phyloP scores from a whole-genome alignment of 1,140 invertebrate genomes.

The Atta colombica region DNA sequence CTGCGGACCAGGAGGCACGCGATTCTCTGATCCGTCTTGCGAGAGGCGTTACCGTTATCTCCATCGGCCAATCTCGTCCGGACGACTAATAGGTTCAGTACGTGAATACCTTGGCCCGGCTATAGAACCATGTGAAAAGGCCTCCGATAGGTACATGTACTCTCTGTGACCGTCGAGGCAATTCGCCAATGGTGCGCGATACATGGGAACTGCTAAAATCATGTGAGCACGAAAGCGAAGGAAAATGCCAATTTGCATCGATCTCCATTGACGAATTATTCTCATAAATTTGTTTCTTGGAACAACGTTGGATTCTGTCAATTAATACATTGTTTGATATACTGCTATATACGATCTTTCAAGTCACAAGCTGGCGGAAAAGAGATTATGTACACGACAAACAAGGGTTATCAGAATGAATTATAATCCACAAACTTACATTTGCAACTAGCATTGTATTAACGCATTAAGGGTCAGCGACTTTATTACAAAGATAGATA shows the following conservation, averaged over 20 bases:
- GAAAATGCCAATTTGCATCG: neutral
- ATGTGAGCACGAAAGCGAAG: neutral
- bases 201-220: conserved; percentile 16
- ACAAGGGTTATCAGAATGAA: conserved; percentile 14
- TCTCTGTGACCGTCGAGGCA: conserved; percentile 1
- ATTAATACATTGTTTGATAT: neutral
- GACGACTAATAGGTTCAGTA: conserved; percentile 80
- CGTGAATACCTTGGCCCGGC: conserved; percentile 77
- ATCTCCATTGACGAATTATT: neutral
- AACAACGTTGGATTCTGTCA: neutral
- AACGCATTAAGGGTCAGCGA: neutral
- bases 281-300: conserved; percentile 8
- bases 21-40: conserved; percentile 84
- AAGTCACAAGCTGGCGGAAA: neutral
- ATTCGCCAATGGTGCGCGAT: neutral
- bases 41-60: conserved; percentile 83
- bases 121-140: conserved; percentile 75
- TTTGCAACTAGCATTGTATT: neutral
- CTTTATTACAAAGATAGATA: neutral
- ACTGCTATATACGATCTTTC: neutral
- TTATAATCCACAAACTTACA: conserved; percentile 7
- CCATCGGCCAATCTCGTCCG: conserved; percentile 71
- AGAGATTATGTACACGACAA: conserved; percentile 28
- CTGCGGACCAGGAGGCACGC: conserved; percentile 74
- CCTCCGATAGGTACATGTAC: conserved; percentile 63